These are phyloP conservation scores for Eugnorisma glareosa DNA, from an alignment of 2,888 invertebrate species.

Conservation along the genomic window DNA sequence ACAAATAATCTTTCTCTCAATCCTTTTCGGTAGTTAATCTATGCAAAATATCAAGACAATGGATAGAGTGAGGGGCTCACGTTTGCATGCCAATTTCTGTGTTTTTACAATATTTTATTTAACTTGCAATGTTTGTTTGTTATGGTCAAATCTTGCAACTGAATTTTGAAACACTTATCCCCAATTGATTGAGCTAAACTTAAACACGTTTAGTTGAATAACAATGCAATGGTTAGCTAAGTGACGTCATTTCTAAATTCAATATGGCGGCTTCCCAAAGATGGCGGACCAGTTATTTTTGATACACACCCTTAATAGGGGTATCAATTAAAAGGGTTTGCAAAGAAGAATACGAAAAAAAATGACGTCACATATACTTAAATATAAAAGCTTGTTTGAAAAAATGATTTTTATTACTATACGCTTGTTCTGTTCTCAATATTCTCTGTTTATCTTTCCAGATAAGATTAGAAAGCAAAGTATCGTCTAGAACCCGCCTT, in stretches of 20 bases:
- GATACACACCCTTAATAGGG: neutral
- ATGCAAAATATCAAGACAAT: too few species aligned
- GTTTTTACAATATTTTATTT: too few species aligned
- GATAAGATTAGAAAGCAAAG: conserved; percentile 95
- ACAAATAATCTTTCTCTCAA: too few species aligned
- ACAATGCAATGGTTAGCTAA: neutral
- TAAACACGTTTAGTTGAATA: neutral
- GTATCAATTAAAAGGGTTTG: neutral
- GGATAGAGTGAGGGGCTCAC: too few species aligned
- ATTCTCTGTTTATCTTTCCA: conserved; percentile 76
- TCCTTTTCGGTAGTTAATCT: too few species aligned
- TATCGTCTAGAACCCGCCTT: conserved; percentile 94
- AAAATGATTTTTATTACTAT: neutral
- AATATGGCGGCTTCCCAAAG: neutral
- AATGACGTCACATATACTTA: neutral
- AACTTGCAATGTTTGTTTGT: too few species aligned
- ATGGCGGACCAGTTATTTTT: neutral
- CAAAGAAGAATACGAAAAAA: too few species aligned
- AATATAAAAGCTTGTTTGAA: neutral
- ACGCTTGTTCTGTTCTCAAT: neutral
- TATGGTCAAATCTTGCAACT: too few species aligned
- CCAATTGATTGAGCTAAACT: too few species aligned
- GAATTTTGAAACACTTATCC: too few species aligned
- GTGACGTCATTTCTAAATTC: neutral
- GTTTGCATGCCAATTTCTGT: too few species aligned